Evolutionary conservation across 1,140 invertebrate species (phyloP), one percentile per base, ranked within the genome.

Genomic region (Calephelis nemesis): DNA sequence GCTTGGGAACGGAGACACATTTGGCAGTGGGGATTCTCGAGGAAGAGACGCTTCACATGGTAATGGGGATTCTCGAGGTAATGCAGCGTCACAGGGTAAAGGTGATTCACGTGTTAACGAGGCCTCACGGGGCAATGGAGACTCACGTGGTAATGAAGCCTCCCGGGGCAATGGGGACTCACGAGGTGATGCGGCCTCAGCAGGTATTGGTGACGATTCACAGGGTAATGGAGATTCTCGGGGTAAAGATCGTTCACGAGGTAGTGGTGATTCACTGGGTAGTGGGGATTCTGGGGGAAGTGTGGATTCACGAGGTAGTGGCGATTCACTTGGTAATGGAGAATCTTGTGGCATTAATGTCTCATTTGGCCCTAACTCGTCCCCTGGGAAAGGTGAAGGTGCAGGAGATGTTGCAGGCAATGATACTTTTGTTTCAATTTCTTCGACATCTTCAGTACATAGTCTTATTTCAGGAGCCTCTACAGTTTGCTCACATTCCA

Each of bases 391-490:
- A 39, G 54, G 54, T 40, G 54, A 60, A 39, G 11, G 47, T 50
- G 30, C 47, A 9, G 58, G 67, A 12, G 67, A 63, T 7, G 11
- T 8, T 50, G 60, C 39, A 50, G 71, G 76, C 10, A 77, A 49
- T 42, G 77, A 50, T 7, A 42, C 39, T 42, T 70, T 47, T 49
- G 47, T 50, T 52, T 73, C 68, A 65, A 40, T 45, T 42, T 69
- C 69, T 12, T 66, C 62, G 13, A 73, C 15, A 13, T 71, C 58
- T 42, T 81, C 77, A 47, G 63, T 52, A 15, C 83, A 78, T 30
- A 81, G 63, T 65, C 69, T 74, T 52, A 83, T 78, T 62, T 78
- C 75, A 52, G 75, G 73, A 30, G 73, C 58, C 40, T 77, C 78
- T 19, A 73, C 15, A n/a, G 62, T 42, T 48, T 47, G 30, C 63